phyloP scores from a whole-genome alignment of 2,888 invertebrate species.

The Ochropleura plecta region DNA sequence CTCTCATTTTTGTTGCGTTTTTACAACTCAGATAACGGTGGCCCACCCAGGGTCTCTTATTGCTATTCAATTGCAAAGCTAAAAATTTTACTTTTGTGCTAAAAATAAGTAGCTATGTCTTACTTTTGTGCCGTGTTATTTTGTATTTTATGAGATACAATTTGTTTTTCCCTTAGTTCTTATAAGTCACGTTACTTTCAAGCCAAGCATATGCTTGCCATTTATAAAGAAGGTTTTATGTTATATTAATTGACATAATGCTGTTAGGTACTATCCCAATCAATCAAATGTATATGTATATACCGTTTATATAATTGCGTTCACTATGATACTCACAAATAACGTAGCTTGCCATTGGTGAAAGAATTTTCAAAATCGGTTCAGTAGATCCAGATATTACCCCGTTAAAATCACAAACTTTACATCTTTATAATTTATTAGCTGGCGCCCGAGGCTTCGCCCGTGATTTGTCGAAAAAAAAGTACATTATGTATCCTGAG shows the following conservation, averaged over 20 bases:
- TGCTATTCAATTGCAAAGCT: constrained; percentile 56
- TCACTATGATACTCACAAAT: too few relatives aligned
- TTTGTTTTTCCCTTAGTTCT: constrained; percentile 30
- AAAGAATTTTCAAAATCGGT: too few relatives aligned
- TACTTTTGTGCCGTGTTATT: constrained; percentile 29
- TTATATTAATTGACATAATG: neutral
- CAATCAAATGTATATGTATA: neutral
- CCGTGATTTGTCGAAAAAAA: too few relatives aligned
- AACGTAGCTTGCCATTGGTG: too few relatives aligned
- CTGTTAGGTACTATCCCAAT: neutral
- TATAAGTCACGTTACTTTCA: constrained; percentile 6
- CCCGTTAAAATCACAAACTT: too few relatives aligned
- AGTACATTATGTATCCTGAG: too few relatives aligned
- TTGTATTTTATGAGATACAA: constrained; percentile 41
- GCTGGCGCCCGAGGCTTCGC: too few relatives aligned
- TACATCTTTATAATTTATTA: too few relatives aligned
- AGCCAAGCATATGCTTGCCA: neutral
- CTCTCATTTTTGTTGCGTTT: constrained; percentile 26
- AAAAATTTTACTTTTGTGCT: neutral
- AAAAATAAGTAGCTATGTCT: constrained; percentile 41
- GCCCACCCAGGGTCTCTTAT: constrained; percentile 54
- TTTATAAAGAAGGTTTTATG: neutral
- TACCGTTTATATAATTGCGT: too few relatives aligned
- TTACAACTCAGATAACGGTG: constrained; percentile 38
- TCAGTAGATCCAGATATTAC: too few relatives aligned